Conservation (phyloP, 2,113 vertebrate genomes). For the Otis tarda region DNA sequence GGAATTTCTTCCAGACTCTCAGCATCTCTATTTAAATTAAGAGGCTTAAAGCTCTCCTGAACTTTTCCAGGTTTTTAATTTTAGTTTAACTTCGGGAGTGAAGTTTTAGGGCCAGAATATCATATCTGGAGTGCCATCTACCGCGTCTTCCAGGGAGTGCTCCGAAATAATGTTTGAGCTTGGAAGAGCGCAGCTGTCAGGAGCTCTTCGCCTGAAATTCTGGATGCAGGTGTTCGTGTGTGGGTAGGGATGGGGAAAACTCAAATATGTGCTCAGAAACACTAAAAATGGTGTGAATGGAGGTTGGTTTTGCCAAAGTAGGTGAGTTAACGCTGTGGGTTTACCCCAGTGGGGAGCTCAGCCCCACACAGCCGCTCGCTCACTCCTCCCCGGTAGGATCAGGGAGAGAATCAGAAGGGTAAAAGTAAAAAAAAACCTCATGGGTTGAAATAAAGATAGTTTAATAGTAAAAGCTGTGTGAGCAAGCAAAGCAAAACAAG, state of each 20-base stretch:
- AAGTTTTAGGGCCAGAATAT: neutral
- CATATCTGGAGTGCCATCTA: slow-evolving; percentile 62
- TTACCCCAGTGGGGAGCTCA: neutral
- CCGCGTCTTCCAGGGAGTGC: slow-evolving; percentile 12
- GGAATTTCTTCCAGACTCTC: slow-evolving; percentile 51
- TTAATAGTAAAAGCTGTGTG: neutral
- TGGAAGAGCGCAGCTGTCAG: neutral
- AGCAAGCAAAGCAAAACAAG: neutral
- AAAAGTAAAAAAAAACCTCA: neutral
- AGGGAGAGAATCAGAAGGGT: neutral
- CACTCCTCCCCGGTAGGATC: no score
- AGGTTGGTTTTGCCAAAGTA: neutral
- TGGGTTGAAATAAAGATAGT: neutral
- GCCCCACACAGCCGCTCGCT: neutral
- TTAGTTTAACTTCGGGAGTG: slow-evolving; percentile 6
- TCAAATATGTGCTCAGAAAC: rapidly evolving
- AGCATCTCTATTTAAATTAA: slow-evolving; percentile 66
- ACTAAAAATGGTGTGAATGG: neutral
- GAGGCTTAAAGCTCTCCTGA: slow-evolving; percentile 46
- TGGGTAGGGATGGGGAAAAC: neutral
- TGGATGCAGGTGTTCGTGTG: rapidly evolving
- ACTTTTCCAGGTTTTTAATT: slow-evolving; percentile 38
- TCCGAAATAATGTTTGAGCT: neutral
- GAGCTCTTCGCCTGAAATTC: neutral
- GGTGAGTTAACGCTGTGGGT: neutral